Evolutionary conservation across 2,113 vertebrate genomes (phyloP).

Genomic region (Sturnus vulgaris): DNA sequence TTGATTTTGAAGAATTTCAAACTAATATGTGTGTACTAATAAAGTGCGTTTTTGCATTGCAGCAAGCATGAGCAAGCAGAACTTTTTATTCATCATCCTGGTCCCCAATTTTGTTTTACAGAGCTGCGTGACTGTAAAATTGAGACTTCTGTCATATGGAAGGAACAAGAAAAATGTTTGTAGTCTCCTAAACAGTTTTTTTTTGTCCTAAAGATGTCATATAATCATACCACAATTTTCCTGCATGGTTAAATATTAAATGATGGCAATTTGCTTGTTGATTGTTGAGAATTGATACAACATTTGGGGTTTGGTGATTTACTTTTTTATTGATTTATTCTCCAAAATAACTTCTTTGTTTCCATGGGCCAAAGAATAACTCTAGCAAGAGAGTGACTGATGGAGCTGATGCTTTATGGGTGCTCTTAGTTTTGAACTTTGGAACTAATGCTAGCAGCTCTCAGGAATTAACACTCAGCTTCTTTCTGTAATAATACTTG

Average conservation of each 20-base stretch:
- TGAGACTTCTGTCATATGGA: background rate
- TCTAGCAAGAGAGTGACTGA: background rate
- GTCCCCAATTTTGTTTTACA: accelerated
- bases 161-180: background rate
- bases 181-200: background rate
- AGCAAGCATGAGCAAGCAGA: background rate
- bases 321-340: background rate
- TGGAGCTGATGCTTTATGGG: background rate
- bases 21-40: background rate
- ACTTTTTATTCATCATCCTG: background rate
- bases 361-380: background rate
- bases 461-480: background rate
- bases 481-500: background rate
- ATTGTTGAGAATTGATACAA: background rate
- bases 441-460: background rate
- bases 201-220: background rate
- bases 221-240: background rate
- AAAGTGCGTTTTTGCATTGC: background rate
- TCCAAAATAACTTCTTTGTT: background rate
- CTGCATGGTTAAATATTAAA: background rate
- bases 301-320: background rate
- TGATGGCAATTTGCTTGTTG: background rate
- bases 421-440: background rate
- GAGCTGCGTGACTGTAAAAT: background rate
- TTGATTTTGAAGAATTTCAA: background rate